Conservation (phyloP, 2,113 vertebrate species). For the Miniopterus natalensis region DNA sequence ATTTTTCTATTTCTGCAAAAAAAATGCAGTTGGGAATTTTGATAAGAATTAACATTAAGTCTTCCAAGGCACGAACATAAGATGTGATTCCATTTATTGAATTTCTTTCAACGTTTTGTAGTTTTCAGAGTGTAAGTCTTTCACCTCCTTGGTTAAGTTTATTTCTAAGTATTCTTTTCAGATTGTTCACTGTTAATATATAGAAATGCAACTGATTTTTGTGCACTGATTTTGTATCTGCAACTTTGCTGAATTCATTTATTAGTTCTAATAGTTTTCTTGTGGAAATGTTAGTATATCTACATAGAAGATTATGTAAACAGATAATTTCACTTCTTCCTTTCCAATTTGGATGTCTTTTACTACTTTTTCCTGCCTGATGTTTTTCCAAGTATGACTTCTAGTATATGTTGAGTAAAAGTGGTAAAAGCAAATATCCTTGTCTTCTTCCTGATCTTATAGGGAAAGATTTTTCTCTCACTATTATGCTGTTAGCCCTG, state of each 20-base stretch:
- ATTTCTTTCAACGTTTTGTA: neutral
- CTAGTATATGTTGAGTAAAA: neutral
- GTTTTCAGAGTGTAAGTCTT: neutral
- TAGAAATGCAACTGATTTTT: neutral
- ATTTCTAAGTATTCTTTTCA: neutral
- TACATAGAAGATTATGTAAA: neutral
- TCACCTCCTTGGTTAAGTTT: neutral
- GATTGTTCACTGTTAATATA: neutral
- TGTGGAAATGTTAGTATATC: neutral
- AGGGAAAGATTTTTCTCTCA: neutral
- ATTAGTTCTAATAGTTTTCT: neutral
- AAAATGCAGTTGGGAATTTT: neutral
- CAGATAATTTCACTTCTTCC: neutral
- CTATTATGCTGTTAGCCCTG: neutral
- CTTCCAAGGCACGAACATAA: neutral
- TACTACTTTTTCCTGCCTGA: neutral
- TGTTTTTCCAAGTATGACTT: neutral
- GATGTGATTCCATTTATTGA: neutral
- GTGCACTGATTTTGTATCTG: neutral
- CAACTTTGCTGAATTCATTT: neutral
- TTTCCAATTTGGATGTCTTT: neutral
- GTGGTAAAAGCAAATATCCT: neutral
- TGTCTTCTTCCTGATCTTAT: neutral
- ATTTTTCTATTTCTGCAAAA: conserved; percentile 38
- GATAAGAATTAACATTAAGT: neutral